Conservation (phyloP, 2,113 vertebrate species). For the Phalacrocorax brasilianus region DNA sequence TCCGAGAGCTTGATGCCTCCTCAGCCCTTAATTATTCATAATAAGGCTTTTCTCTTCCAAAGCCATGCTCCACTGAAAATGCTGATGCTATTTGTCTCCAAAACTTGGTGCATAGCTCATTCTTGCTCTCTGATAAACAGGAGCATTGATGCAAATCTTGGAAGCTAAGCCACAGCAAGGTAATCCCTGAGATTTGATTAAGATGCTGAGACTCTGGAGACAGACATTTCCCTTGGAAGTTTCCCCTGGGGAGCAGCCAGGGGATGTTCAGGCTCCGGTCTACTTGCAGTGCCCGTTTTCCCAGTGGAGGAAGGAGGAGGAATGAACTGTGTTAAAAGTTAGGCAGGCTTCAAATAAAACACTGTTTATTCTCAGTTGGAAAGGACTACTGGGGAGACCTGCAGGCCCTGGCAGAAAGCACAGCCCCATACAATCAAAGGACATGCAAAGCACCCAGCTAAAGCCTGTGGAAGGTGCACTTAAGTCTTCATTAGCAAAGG, state of each 20-base stretch:
- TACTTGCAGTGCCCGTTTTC: not conserved
- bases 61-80: not conserved
- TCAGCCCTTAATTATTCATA: conserved; percentile 8
- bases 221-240: not conserved
- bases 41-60: not conserved
- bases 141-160: not conserved
- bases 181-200: not conserved
- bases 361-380: not conserved
- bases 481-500: not conserved
- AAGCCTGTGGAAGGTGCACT: not conserved
- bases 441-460: not conserved
- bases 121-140: not conserved
- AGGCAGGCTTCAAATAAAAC: not conserved
- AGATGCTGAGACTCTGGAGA: not conserved
- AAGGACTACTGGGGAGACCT: not conserved
- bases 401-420: not conserved
- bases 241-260: not conserved
- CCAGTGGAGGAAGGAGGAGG: not conserved
- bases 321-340: not conserved
- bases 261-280: not conserved
- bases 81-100: conserved; percentile 3
- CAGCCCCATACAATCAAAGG: not conserved
- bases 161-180: not conserved
- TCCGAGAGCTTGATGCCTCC: not conserved
- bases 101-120: not conserved